Evolutionary conservation across 1,140 invertebrate genomes (phyloP).

Genomic region (Pseudomyrmex cubaensis): DNA sequence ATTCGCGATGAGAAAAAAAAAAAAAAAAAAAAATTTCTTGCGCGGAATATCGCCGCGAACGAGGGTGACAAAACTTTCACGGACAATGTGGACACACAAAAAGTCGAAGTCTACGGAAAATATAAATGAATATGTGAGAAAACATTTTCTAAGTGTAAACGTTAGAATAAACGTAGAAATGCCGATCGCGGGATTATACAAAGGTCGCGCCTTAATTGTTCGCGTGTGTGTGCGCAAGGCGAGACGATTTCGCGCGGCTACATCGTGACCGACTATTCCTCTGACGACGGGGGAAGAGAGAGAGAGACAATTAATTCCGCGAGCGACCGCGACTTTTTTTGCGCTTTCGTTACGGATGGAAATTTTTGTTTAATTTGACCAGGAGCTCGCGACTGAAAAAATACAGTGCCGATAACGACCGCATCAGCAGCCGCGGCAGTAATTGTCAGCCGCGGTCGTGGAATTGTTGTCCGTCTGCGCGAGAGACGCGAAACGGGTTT

Average conservation of each 20-base stretch:
- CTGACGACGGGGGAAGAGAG: too few species aligned
- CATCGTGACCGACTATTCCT: not conserved
- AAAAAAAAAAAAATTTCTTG: conserved; percentile 6
- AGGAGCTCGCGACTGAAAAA: conserved; percentile 31
- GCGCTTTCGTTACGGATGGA: conserved; percentile 54
- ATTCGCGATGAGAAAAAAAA: not conserved
- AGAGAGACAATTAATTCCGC: not conserved
- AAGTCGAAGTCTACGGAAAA: too few species aligned
- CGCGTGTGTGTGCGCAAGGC: conserved; percentile 32
- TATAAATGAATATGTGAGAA: not conserved
- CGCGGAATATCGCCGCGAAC: not conserved
- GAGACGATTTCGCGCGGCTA: conserved; percentile 1
- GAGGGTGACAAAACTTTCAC: too few species aligned
- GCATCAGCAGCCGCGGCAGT: conserved; percentile 16
- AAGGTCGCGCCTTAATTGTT: conserved; percentile 28
- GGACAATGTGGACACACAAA: too few species aligned
- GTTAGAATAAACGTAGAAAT: not conserved
- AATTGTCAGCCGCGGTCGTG: conserved; percentile 18
- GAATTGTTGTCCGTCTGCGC: conserved; percentile 19
- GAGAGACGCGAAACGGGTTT: too few species aligned
- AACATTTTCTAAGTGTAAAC: conserved; percentile 10
- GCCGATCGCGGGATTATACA: conserved; percentile 29
- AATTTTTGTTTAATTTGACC: conserved; percentile 57
- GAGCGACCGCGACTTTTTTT: conserved; percentile 26
- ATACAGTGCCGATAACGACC: conserved; percentile 41